Evolutionary conservation across 1,140 invertebrate genomes (phyloP).

Genomic region (Vollenhovia emeryi): DNA sequence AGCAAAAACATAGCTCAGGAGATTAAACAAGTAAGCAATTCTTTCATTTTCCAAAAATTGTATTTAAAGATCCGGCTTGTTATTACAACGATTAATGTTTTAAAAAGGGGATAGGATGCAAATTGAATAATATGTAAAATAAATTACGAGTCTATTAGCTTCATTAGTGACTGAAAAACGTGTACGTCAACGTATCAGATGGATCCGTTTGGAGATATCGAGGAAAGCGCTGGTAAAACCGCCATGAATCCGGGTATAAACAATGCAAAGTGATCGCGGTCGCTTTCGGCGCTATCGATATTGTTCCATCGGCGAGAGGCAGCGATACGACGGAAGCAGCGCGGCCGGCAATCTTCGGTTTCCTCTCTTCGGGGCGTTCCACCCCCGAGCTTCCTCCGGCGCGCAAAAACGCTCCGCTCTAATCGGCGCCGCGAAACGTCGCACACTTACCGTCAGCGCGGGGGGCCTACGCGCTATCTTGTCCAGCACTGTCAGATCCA

Average conservation of each 20-base stretch:
- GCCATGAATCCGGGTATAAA: constrained; percentile 27
- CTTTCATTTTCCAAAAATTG: not conserved
- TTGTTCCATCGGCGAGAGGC: constrained; percentile 46
- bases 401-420: not conserved
- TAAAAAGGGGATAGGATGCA: not conserved
- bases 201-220: not conserved
- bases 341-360: constrained; percentile 52
- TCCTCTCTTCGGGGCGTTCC: constrained; percentile 28
- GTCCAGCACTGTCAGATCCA: constrained; percentile 74
- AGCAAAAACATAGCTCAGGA: not conserved
- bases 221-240: not conserved
- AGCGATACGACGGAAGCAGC: constrained; percentile 66
- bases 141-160: not conserved
- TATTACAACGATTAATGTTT: not conserved
- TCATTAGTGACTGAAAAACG: too few relatives aligned
- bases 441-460: constrained; percentile 75
- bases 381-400: not conserved
- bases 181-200: not conserved
- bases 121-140: not conserved
- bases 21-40: not conserved
- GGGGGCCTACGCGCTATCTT: constrained; percentile 68
- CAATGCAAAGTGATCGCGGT: constrained; percentile 31
- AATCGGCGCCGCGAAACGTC: not conserved
- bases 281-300: constrained; percentile 42
- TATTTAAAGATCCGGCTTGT: not conserved